phyloP scores from a whole-genome alignment of 53 echinoderm and acorn worm genomes.

The Apostichopus leukothele region DNA sequence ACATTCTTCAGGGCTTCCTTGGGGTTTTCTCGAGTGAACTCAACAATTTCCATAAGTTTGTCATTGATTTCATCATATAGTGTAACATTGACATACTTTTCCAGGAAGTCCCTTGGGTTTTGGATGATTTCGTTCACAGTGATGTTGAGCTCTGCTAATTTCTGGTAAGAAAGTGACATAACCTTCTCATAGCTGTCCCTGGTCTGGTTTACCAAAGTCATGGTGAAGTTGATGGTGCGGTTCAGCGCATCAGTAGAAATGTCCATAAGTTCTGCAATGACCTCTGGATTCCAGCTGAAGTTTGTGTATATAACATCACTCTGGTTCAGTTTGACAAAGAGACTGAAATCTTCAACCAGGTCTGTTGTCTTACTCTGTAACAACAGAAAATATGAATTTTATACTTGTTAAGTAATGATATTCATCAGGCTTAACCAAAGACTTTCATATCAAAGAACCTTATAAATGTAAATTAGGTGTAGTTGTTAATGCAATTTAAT shows the following conservation, averaged over 20 bases:
- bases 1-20: slow-evolving; percentile 37
- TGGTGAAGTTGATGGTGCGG: slow-evolving; percentile 62
- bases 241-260: slow-evolving; percentile 59
- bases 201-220: slow-evolving; percentile 60
- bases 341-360: slow-evolving; percentile 70
- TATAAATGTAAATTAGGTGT: too few relatives aligned
- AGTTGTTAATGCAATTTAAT: too few relatives aligned
- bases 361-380: slow-evolving; percentile 70
- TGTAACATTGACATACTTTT: slow-evolving; percentile 48
- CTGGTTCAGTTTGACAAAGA: slow-evolving; percentile 81
- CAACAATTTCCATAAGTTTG: slow-evolving; percentile 50
- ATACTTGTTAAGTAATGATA: too few relatives aligned
- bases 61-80: slow-evolving; percentile 29
- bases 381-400: neutral
- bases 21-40: slow-evolving; percentile 54
- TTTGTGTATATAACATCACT: slow-evolving; percentile 95
- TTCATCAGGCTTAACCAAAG: too few relatives aligned
- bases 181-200: slow-evolving; percentile 24
- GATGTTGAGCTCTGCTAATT: neutral
- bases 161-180: neutral
- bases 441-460: too few relatives aligned
- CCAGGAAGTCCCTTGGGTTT: slow-evolving; percentile 49
- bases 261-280: slow-evolving; percentile 59
- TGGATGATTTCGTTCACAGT: neutral
- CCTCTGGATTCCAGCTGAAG: slow-evolving; percentile 97